Percentiles rank a stretch among this genome's conserved stretches.
Conservation (phyloP, 2,888 invertebrate species). For the Heliconius hortense region DNA sequence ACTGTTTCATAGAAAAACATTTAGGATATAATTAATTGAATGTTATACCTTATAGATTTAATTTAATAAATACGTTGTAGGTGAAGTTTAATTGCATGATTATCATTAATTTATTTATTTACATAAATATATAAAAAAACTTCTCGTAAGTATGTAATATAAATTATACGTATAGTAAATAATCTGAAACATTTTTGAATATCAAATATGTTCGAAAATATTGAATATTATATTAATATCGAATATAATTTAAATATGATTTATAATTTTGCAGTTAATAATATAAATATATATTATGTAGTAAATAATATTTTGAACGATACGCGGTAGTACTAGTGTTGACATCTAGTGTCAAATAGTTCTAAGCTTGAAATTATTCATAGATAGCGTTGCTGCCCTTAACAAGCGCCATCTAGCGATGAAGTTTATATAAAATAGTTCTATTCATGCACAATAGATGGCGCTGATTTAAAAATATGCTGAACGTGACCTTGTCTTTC, state of each 20-base stretch:
- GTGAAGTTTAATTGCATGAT: neutral
- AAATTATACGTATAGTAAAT: neutral
- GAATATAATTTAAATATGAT: neutral
- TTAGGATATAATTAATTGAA: conserved; percentile 15
- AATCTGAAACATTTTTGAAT: neutral
- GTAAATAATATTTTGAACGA: neutral
- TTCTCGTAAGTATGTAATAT: neutral
- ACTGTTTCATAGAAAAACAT: conserved; percentile 25
- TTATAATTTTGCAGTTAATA: neutral
- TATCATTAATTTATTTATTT: neutral
- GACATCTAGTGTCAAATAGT: conserved; percentile 44
- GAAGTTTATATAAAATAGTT: neutral
- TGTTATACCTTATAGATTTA: neutral
- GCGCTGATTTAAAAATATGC: conserved; percentile 18
- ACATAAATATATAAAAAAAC: too few species aligned
- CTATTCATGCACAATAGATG: conserved; percentile 26
- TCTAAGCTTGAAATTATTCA: neutral
- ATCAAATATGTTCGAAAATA: neutral
- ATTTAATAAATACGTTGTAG: neutral
- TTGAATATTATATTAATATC: neutral
- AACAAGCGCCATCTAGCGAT: conserved; percentile 23
- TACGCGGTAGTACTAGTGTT: neutral
- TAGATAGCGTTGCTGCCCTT: conserved; percentile 50
- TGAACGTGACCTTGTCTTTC: conserved; percentile 19
- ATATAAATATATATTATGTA: neutral